Percentiles rank a stretch among this genome's conserved stretches.
These are phyloP conservation scores for Abrostola tripartita DNA, from an alignment of 2,888 invertebrate species.

Conservation along the genomic window DNA sequence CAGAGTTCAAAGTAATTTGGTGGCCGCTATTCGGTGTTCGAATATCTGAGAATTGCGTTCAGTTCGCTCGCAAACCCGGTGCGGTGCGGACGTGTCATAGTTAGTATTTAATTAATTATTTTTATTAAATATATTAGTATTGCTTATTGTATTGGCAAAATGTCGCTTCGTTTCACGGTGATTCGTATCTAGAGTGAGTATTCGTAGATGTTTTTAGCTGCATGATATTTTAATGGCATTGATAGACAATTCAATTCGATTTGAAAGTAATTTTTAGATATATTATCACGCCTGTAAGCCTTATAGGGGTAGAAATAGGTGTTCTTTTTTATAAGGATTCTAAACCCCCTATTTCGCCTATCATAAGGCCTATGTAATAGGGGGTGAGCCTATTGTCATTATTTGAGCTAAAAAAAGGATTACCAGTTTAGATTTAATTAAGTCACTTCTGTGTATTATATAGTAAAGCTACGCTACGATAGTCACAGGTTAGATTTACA, in stretches of 20 bases:
- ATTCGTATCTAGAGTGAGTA: conserved; percentile 73
- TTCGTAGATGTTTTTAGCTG: conserved; percentile 15
- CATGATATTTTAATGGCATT: background rate
- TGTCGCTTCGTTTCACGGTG: conserved; percentile 60
- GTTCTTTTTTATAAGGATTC: too few relatives aligned
- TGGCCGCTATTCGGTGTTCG: conserved; percentile 61
- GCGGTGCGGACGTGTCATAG: conserved; percentile 56
- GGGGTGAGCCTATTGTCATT: too few relatives aligned
- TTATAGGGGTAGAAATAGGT: too few relatives aligned
- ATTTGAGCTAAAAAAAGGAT: too few relatives aligned
- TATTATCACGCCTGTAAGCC: too few relatives aligned
- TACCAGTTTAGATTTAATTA: too few relatives aligned
- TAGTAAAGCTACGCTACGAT: too few relatives aligned
- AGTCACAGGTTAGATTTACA: too few relatives aligned
- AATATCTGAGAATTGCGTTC: conserved; percentile 56
- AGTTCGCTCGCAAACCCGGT: conserved; percentile 68
- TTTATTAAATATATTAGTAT: conserved; percentile 38
- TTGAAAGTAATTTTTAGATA: background rate
- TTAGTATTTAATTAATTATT: conserved; percentile 44
- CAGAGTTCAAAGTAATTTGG: conserved; percentile 70
- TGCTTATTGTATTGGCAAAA: conserved; percentile 45
- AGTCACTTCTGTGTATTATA: too few relatives aligned
- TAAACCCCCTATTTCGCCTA: too few relatives aligned
- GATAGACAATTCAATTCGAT: background rate
- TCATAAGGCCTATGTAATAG: too few relatives aligned